These are phyloP conservation scores for Ypsolopha scabrella DNA, from an alignment of 2,888 invertebrate species.

Conservation along the genomic window DNA sequence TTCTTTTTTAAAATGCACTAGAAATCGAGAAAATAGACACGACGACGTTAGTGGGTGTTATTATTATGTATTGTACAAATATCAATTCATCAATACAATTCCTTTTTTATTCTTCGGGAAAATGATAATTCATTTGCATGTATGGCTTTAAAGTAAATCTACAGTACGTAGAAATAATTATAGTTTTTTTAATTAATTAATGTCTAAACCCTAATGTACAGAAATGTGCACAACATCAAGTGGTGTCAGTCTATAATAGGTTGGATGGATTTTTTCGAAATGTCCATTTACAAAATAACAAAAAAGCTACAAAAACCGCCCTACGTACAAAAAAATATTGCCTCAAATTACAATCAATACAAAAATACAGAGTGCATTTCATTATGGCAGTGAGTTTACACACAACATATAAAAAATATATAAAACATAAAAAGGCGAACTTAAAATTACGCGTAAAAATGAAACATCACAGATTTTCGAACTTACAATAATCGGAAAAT, in stretches of 20 bases:
- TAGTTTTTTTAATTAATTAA: slow-evolving; percentile 34
- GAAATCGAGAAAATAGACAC: too few relatives aligned
- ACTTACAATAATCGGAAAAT: slow-evolving; percentile 37
- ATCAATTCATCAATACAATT: slow-evolving; percentile 51
- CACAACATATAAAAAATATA: not conserved
- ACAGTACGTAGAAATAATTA: slow-evolving; percentile 16
- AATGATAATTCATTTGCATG: slow-evolving; percentile 27
- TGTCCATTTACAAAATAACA: slow-evolving; percentile 20
- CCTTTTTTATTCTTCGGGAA: slow-evolving; percentile 26
- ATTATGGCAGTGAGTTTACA: slow-evolving; percentile 5
- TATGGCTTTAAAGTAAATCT: slow-evolving; percentile 38
- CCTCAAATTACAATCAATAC: slow-evolving; percentile 4
- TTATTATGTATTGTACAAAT: slow-evolving; percentile 33
- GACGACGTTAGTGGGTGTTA: not conserved
- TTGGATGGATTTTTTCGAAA: slow-evolving; percentile 60
- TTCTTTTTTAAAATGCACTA: not conserved
- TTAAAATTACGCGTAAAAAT: slow-evolving; percentile 35
- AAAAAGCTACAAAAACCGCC: slow-evolving; percentile 25
- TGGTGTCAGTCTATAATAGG: slow-evolving; percentile 68
- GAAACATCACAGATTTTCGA: slow-evolving; percentile 60
- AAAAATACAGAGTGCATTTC: not conserved
- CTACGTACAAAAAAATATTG: slow-evolving; percentile 7
- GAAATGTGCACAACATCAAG: slow-evolving; percentile 62
- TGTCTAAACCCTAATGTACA: slow-evolving; percentile 53
- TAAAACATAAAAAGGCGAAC: slow-evolving; percentile 11